A percentile compares a stretch with the other conserved stretches of the same genome.
phyloP scores from a whole-genome alignment of 2,888 invertebrate genomes.

The Macroteleia sp. region DNA sequence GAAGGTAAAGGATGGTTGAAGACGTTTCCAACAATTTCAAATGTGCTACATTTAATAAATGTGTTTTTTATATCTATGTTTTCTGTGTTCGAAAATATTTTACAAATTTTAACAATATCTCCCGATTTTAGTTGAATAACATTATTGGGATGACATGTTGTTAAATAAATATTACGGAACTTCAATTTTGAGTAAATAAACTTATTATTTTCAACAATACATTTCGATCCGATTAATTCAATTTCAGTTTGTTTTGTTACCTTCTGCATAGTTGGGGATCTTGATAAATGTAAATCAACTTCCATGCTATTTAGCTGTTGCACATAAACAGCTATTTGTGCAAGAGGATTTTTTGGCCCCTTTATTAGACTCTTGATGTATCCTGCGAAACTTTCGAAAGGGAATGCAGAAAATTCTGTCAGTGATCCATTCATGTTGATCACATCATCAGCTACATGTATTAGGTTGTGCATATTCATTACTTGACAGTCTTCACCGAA shows the following conservation, averaged over 20 bases:
- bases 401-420: slow-evolving; percentile 34
- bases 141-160: slow-evolving; percentile 19
- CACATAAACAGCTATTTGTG: slow-evolving; percentile 33
- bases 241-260: too few relatives aligned
- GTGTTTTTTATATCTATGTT: too few relatives aligned
- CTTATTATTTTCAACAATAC: too few relatives aligned
- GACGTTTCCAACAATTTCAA: too few relatives aligned
- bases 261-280: too few relatives aligned
- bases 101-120: slow-evolving; percentile 11
- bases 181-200: background rate
- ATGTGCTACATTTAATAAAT: too few relatives aligned
- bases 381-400: slow-evolving; percentile 45
- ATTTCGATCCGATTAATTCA: too few relatives aligned
- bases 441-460: slow-evolving; percentile 49
- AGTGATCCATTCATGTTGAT: slow-evolving; percentile 28
- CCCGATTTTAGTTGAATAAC: slow-evolving; percentile 17
- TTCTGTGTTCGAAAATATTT: slow-evolving; percentile 30
- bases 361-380: slow-evolving; percentile 35
- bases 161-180: slow-evolving; percentile 6
- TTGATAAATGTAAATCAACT: slow-evolving; percentile 2
- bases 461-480: slow-evolving; percentile 57
- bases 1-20: too few relatives aligned
- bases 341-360: slow-evolving; percentile 32
- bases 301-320: slow-evolving; percentile 25
- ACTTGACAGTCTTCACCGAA: slow-evolving; percentile 47